A percentile compares a stretch with the other conserved stretches of the same genome.
Conservation (phyloP, 2,113 vertebrate species). For the Pedetes capensis region DNA sequence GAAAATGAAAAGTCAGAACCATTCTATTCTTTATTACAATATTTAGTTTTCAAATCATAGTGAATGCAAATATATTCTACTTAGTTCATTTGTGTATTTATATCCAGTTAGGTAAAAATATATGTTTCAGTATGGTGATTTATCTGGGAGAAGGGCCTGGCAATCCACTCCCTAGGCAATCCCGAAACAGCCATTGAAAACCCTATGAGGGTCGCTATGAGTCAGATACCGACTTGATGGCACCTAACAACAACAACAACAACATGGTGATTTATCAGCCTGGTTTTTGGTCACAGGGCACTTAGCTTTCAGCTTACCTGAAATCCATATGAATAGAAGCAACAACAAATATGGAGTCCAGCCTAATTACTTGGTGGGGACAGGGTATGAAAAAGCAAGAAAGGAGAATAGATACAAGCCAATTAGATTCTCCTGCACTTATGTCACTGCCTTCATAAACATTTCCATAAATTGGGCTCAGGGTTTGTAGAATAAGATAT, state of each 20-base stretch:
- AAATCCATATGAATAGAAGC: conserved; percentile 47
- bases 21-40: background rate
- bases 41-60: conserved; percentile 35
- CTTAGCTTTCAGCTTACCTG: conserved; percentile 27
- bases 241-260: too few species aligned
- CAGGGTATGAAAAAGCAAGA: conserved; percentile 29
- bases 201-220: too few species aligned
- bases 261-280: conserved; percentile 8
- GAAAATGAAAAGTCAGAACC: conserved; percentile 13
- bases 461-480: conserved; percentile 8
- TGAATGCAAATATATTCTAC: conserved; percentile 7
- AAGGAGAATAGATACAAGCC: background rate
- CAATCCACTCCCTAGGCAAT: too few species aligned
- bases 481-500: conserved; percentile 37
- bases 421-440: conserved; percentile 1
- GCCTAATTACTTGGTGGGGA: conserved; percentile 1
- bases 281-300: background rate
- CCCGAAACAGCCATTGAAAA: too few species aligned
- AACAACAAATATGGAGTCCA: background rate
- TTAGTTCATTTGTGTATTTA: conserved; percentile 35
- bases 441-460: background rate
- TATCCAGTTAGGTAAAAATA: conserved; percentile 37
- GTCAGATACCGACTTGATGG: too few species aligned
- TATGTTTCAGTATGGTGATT: conserved; percentile 8
- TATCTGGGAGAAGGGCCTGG: too few species aligned